Conservation (phyloP, 1,140 invertebrate species). For the Pogonomyrmex californicus region DNA sequence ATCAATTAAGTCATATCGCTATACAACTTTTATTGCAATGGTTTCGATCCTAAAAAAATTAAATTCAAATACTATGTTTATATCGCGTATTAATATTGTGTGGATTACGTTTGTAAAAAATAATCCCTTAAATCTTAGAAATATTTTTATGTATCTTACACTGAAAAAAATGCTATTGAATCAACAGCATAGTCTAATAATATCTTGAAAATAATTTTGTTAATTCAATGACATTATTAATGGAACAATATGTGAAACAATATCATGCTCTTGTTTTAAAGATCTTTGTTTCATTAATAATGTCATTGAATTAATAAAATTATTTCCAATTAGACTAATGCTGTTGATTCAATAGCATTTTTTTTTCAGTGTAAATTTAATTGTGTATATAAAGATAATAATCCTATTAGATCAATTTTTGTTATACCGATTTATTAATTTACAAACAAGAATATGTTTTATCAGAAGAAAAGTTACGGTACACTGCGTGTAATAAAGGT, state of each 20-base stretch:
- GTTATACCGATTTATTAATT: background rate
- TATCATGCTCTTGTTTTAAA: too few relatives aligned
- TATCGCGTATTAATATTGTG: background rate
- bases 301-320: too few relatives aligned
- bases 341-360: too few relatives aligned
- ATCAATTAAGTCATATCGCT: slow-evolving; percentile 7
- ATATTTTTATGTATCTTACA: slow-evolving; percentile 15
- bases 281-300: too few relatives aligned
- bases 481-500: background rate
- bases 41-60: background rate
- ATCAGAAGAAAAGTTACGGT: background rate
- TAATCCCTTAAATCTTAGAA: background rate
- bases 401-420: background rate
- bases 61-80: background rate
- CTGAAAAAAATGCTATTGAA: too few relatives aligned
- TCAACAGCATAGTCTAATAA: too few relatives aligned
- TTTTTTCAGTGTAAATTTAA: background rate
- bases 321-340: too few relatives aligned
- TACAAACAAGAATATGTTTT: background rate
- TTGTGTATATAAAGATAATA: background rate
- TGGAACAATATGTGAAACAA: too few relatives aligned
- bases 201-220: too few relatives aligned
- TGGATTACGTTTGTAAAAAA: background rate
- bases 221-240: too few relatives aligned
- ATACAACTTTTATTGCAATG: slow-evolving; percentile 2